Evolutionary conservation across 2,113 vertebrate genomes (phyloP), one percentile per base, ranked within the genome.

Genomic region (Xenus cinereus): DNA sequence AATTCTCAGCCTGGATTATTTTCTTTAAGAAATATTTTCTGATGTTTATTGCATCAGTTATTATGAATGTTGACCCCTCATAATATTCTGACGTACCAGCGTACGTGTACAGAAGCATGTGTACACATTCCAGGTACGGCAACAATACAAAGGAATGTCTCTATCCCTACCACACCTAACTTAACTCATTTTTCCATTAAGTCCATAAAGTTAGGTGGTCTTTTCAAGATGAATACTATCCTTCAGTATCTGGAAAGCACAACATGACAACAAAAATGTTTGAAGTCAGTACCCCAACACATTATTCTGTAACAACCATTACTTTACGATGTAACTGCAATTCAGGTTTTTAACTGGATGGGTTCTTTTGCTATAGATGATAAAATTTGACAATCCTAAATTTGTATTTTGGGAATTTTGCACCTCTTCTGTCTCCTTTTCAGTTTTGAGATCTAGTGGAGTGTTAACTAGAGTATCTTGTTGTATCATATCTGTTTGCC

Each of bases 51-150:
- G 30, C 50, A 64, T 20, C 27, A 41, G 26, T 32, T 41, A n/a
- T 57, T 41, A n/a, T 3, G 9, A 60, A 80, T 30, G 10, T 10
- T 46, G 73, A 45, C 18, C 35, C 56, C 19, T 57, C 16, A 7
- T 1, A 54, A n/a, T 3, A 28, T 11, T 63, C 23, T 63, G 51
- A 41, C 20, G 27, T 4, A 43, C 10, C 16, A 6, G 4, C 2
- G 0, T 57, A 7, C 3, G 5, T 14, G 6, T 26, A 27, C 14
- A 62, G 7, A 37, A 17, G 23, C 14, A 4, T 9, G 22, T 4
- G 27, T 45, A 74, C 35, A 80, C 21, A 33, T 28, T 22, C 27
- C 33, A 43, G 10, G 57, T 6, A 37, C 2, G 12, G 30, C 32
- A 85, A 69, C 21, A 81, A 41, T 6, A 35, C 4, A 48, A 81